Base-by-base conservation (phyloP, 1,140 invertebrate genomes). In the Aphis gossypii region DNA sequence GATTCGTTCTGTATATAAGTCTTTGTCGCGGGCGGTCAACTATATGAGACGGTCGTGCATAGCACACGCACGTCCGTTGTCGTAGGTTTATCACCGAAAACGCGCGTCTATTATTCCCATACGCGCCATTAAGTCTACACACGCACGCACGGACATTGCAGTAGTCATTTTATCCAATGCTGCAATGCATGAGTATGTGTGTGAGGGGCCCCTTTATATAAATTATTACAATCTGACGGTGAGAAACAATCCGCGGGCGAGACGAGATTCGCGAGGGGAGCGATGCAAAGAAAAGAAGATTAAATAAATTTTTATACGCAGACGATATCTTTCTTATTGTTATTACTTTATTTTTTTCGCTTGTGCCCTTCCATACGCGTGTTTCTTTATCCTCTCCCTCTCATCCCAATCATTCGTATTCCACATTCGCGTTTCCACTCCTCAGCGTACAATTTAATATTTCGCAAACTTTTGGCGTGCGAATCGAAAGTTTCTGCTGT, bases 211-310 rank as follows among this genome's bases (percentile, higher is more conserved):
- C 84, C 41, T 86, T 48, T 35, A n/a, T 46, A 46, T 30, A 87
- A 87, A 83, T 83, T 83, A 83, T 48, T 48, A 87, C 84, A 18
- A 87, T 48, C 86, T 20, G 46, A 87, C 46, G 38, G 84, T 48
- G 84, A 87, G 86, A 87, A 87, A 87, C 86, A 87, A 87, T 87
- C 86, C 46, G 86, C 30, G 86, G 30, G 44, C 46, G 30, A 87
- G 86, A 87, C 84, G 86, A 46, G 84, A 87, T 87, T 87, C n/a
- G 30, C 6, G 18, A 87, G 84, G 41, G 30, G 84, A 41, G 14
- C 41, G 23, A 46, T 23, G 83, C 21, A 86, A 41, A 48, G 38
- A 87, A 48, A 87, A 87, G 18, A 87, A 87, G 84, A 86, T 86
- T 86, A 86, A 87, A 87, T 87, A 87, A n/a, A 87, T 48, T 46